Conservation (phyloP, 1,140 invertebrate genomes). For the Drosophila murphyi region DNA sequence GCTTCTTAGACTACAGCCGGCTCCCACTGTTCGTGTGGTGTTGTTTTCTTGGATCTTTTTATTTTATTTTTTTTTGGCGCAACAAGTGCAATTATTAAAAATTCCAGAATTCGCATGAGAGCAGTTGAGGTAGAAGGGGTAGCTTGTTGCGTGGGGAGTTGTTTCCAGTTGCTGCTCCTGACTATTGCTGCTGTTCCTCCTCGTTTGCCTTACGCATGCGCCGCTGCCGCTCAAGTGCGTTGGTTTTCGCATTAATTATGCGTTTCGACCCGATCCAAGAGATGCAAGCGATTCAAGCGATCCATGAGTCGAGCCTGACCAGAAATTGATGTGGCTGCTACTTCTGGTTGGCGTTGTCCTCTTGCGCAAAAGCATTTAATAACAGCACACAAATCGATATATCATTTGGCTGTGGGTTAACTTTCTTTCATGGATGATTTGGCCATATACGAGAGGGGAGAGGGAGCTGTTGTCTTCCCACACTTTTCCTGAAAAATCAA, state of each 20-base stretch:
- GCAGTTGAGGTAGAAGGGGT: not conserved
- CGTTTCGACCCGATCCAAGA: conserved; percentile 45
- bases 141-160: conserved; percentile 72
- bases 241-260: conserved; percentile 83
- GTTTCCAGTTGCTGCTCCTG: conserved; percentile 64
- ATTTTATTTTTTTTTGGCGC: conserved; percentile 62
- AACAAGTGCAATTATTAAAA: conserved; percentile 83
- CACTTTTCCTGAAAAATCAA: conserved; percentile 78
- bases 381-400: conserved; percentile 80
- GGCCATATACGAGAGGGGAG: not conserved
- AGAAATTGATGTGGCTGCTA: conserved; percentile 81
- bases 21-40: conserved; percentile 63
- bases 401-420: conserved; percentile 69
- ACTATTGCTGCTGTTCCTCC: conserved; percentile 48
- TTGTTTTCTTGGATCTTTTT: conserved; percentile 38
- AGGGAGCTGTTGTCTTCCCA: conserved; percentile 58
- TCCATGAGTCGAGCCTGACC: conserved; percentile 50
- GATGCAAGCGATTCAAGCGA: conserved; percentile 32
- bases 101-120: conserved; percentile 67
- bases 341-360: conserved; percentile 51
- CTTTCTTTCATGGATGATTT: conserved; percentile 54
- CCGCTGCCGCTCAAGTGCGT: conserved; percentile 67
- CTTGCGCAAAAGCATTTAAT: conserved; percentile 73
- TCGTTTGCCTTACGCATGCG: conserved; percentile 66
- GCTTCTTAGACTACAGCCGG: conserved; percentile 52